Evolutionary conservation across 2,113 vertebrate genomes (phyloP).

Genomic region (Tinamus guttatus): DNA sequence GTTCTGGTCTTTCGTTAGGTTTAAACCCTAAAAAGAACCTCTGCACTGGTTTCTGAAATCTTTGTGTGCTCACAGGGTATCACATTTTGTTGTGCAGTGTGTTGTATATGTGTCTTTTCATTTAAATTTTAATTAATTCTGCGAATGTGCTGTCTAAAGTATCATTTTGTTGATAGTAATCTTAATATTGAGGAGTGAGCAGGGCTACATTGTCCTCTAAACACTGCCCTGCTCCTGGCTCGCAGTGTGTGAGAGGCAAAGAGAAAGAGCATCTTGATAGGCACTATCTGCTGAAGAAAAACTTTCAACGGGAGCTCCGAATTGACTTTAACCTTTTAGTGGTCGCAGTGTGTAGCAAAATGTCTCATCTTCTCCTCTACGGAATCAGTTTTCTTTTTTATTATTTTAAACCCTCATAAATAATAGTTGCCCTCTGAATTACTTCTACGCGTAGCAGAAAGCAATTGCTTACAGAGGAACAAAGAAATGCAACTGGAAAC

Average conservation of each 20-base stretch:
- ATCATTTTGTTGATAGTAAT: not conserved
- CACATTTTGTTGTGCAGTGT: not conserved
- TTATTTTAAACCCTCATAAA: not conserved
- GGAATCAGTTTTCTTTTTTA: not conserved
- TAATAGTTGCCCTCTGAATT: not conserved
- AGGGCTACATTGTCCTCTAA: not conserved
- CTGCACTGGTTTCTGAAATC: not conserved
- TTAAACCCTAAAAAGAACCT: conserved; percentile 10
- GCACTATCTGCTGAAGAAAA: conserved; percentile 42
- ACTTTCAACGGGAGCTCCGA: conserved; percentile 6
- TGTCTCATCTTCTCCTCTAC: not conserved
- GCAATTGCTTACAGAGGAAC: conserved; percentile 37
- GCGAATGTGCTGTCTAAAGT: not conserved
- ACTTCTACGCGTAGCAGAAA: conserved; percentile 40
- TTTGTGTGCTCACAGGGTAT: not conserved
- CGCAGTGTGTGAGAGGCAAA: not conserved
- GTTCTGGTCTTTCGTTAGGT: not conserved
- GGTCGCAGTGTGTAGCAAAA: not conserved
- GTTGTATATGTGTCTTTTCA: not conserved
- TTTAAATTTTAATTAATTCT: not conserved
- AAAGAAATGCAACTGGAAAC: conserved; percentile 73
- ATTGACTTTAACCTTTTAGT: conserved; percentile 31
- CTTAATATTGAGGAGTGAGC: not conserved
- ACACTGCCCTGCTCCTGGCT: not conserved
- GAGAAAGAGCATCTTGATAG: conserved; percentile 30